Evolutionary conservation across 2,113 vertebrate genomes (phyloP), one percentile per base, ranked within the genome.

Genomic region (Ictalurus punctatus): DNA sequence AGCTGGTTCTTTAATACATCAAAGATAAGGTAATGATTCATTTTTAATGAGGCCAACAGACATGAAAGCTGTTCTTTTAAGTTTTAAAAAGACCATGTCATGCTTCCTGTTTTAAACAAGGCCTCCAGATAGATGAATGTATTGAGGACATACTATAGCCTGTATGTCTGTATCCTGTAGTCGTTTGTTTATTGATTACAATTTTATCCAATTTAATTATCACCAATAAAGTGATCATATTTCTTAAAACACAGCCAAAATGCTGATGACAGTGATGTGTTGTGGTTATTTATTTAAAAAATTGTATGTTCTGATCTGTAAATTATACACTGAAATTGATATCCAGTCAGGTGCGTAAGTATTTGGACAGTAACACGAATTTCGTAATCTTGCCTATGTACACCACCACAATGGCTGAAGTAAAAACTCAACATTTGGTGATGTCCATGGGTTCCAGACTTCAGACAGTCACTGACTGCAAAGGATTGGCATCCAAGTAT

Each of bases 81-180:
- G 90, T 93, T 84, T 84, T 30, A 56, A 79, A 52, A 79, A 88
- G 65, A 94, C 90, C 92, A 92, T 52, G 69, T 61, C 82, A 87
- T 83, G 90, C 91, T 95, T 95, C 93, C 92, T 93, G 89, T 89
- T 71, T 58, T 63, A 91, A 79, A 94, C 92, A 93, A 91, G 88
- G 86, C 19, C 56, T 87, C 84, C 91, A 37, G 1, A 82, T 48
- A 71, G 78, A 83, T 89, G 48, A 63, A 27, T 84, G 92, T 91
- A 93, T 93, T 65, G 13, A 54, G 16, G 14, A 54, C 37, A 27
- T 83, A 16, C 19, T 44, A 17, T 19, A 82, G 44, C 7, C 44
- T 48, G 44, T 48, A 48, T 48, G 44, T 48, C 44, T 48, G 44
- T 48, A 1, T 7, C 44, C 48, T 52, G 48, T 52, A 52, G 54